Evolutionary conservation across 2,888 invertebrate species (phyloP).

Genomic region (Pyrochroa serraticornis): DNA sequence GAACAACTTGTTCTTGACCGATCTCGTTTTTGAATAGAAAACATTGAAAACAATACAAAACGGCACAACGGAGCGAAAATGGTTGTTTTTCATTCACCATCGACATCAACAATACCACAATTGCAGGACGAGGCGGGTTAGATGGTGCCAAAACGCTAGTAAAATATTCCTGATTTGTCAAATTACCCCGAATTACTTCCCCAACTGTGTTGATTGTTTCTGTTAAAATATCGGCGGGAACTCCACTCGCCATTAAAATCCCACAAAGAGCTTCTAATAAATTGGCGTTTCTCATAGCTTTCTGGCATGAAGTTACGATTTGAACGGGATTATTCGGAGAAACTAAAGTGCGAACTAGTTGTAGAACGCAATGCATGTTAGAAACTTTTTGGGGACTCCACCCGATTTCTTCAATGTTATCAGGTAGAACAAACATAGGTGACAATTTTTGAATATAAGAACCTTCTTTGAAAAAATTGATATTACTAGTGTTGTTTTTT

Average conservation of each 20-base stretch:
- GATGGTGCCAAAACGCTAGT: slow-evolving; percentile 91
- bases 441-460: slow-evolving; percentile 90
- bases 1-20: slow-evolving; percentile 86
- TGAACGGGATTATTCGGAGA: slow-evolving; percentile 92
- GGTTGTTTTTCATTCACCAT: slow-evolving; percentile 99
- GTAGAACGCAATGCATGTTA: slow-evolving; percentile 91
- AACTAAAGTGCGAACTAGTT: slow-evolving; percentile 88
- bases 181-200: slow-evolving; percentile 87
- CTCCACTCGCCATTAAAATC: slow-evolving; percentile 94
- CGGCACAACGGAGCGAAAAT: slow-evolving; percentile 85
- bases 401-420: slow-evolving; percentile 72
- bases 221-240: slow-evolving; percentile 94
- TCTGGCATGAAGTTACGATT: slow-evolving; percentile 80
- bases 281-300: slow-evolving; percentile 84
- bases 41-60: slow-evolving; percentile 96
- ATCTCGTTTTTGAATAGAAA: slow-evolving; percentile 92
- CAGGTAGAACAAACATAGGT: slow-evolving; percentile 84
- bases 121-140: slow-evolving; percentile 90
- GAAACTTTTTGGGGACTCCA: slow-evolving; percentile 95
- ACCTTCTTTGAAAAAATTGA: slow-evolving; percentile 98
- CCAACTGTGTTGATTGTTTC: slow-evolving; percentile 96
- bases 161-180: slow-evolving; percentile 89
- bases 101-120: slow-evolving; percentile 94
- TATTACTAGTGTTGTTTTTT: slow-evolving; percentile 95
- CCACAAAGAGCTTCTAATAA: slow-evolving; percentile 82